phyloP scores from a whole-genome alignment of 1,140 invertebrate genomes.

The Bombus balteatus region DNA sequence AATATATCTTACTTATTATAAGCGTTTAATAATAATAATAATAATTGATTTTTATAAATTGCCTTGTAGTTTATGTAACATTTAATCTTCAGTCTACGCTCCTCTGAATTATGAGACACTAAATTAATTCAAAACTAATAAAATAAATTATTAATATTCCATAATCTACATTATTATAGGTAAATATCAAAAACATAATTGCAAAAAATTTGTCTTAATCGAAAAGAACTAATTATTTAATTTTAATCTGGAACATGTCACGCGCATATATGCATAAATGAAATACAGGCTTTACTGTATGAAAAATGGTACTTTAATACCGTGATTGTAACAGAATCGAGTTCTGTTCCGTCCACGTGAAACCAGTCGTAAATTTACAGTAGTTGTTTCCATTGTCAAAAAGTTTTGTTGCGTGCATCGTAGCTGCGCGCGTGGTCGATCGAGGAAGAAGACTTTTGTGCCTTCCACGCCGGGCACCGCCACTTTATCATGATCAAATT shows the following conservation, averaged over 20 bases:
- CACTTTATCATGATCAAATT: conserved; percentile 94
- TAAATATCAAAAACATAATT: neutral
- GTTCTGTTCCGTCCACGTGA: conserved; percentile 59
- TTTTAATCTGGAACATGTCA: neutral
- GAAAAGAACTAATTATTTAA: neutral
- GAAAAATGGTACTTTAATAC: conserved; percentile 37
- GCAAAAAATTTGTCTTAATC: neutral
- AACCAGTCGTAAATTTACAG: conserved; percentile 46
- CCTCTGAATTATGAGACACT: neutral
- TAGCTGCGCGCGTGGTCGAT: conserved; percentile 50
- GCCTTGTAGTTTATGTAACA: neutral
- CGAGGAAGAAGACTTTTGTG: conserved; percentile 57
- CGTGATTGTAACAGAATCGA: conserved; percentile 42
- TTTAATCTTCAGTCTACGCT: neutral
- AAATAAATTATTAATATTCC: neutral
- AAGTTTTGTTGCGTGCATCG: conserved; percentile 44
- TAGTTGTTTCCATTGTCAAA: conserved; percentile 57
- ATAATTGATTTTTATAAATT: no score
- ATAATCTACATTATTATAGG: neutral
- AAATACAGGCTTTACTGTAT: conserved; percentile 17
- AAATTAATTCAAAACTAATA: neutral
- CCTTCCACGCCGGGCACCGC: conserved; percentile 54
- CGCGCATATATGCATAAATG: neutral
- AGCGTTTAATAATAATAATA: neutral
- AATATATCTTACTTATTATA: neutral